Conservation (phyloP, 2,113 vertebrate genomes). For the Physeter macrocephalus region DNA sequence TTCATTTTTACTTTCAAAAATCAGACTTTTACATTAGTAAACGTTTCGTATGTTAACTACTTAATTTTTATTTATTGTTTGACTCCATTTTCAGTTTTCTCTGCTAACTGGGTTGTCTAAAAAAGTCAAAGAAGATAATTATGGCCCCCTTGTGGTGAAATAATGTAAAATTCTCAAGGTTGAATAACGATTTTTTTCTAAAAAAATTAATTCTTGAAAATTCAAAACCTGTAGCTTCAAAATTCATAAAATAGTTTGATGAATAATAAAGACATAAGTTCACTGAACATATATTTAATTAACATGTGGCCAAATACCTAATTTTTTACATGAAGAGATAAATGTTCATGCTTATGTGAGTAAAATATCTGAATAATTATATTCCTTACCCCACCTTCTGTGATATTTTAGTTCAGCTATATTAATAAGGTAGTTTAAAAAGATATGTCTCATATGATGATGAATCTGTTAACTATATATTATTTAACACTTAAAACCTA, state of each 20-base stretch:
- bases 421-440: neutral
- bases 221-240: neutral
- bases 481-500: neutral
- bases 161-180: neutral
- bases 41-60: neutral
- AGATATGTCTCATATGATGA: neutral
- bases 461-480: neutral
- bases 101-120: neutral
- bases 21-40: neutral
- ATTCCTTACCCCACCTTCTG: neutral
- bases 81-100: neutral
- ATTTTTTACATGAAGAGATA: neutral
- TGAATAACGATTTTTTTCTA: neutral
- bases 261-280: neutral
- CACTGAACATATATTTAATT: neutral
- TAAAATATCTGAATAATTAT: neutral
- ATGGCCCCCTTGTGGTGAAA: slow-evolving; percentile 61
- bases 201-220: slow-evolving; percentile 2
- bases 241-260: neutral
- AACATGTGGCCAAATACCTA: neutral
- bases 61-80: neutral
- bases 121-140: neutral
- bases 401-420: neutral
- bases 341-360: neutral
- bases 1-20: neutral